phyloP scores from a whole-genome alignment of 2,113 vertebrate species.

The Marcusenius ussheri region DNA sequence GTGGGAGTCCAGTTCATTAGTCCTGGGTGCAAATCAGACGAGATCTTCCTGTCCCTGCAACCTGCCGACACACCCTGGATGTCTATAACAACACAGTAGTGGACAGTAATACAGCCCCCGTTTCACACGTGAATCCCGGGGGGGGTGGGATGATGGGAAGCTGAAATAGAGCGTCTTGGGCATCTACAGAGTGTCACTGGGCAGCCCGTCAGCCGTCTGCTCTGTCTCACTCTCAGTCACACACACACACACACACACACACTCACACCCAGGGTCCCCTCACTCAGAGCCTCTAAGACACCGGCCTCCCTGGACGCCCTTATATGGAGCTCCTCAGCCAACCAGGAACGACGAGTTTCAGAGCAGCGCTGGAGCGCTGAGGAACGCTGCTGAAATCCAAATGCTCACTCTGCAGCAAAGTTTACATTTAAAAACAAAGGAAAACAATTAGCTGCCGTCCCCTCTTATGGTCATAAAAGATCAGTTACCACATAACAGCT shows the following conservation, averaged over 20 bases:
- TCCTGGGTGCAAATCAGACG: neutral
- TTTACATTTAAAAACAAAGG: neutral
- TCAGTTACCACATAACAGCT: neutral
- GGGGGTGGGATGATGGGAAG: neutral
- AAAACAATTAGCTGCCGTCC: neutral
- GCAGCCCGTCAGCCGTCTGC: neutral
- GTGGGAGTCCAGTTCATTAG: neutral
- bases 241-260: neutral
- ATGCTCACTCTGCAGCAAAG: neutral
- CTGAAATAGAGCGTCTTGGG: neutral
- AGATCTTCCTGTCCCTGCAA: neutral
- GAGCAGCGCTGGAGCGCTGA: neutral
- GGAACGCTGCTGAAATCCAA: neutral
- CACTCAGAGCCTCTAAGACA: neutral
- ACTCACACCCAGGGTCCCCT: neutral
- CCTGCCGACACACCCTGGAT: neutral
- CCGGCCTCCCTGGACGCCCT: neutral
- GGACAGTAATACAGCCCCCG: neutral
- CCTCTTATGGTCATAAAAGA: neutral
- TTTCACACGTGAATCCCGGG: neutral
- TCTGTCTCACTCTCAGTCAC: neutral
- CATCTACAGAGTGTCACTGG: neutral
- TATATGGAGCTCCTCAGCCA: neutral
- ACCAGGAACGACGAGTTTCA: neutral
- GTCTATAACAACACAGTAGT: neutral